Conservation (phyloP, 2,113 vertebrate genomes). For the Micromys minutus region DNA sequence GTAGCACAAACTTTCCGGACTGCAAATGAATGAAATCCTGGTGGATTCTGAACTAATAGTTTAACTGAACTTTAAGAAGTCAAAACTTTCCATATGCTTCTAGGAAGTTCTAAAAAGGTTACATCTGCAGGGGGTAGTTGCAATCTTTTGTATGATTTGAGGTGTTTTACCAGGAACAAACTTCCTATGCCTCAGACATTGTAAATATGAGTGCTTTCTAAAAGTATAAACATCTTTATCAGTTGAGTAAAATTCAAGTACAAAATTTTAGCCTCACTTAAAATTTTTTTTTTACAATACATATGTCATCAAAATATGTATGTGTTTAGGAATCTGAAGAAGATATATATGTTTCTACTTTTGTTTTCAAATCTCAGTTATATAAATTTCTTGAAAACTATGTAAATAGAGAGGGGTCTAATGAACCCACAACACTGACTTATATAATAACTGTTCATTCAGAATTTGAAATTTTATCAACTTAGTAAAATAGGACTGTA, state of each 20-base stretch:
- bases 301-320: slow-evolving; percentile 76
- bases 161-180: slow-evolving; percentile 47
- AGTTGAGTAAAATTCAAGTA: slow-evolving; percentile 56
- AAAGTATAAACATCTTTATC: not conserved
- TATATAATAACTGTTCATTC: not conserved
- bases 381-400: slow-evolving; percentile 66
- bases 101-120: slow-evolving; percentile 29
- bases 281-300: not conserved
- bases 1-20: slow-evolving; percentile 63
- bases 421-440: not conserved
- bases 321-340: slow-evolving; percentile 59
- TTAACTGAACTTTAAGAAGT: not conserved
- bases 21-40: slow-evolving; percentile 3
- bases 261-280: slow-evolving; percentile 55
- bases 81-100: slow-evolving; percentile 43
- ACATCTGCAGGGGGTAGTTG: not conserved
- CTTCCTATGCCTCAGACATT: slow-evolving; percentile 49
- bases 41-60: slow-evolving; percentile 17
- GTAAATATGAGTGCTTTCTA: not conserved
- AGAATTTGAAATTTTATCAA: slow-evolving; percentile 51
- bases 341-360: slow-evolving; percentile 74
- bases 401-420: slow-evolving; percentile 14
- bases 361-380: slow-evolving; percentile 74
- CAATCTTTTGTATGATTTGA: slow-evolving; percentile 6
- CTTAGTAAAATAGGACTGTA: not conserved